Evolutionary conservation across 2,797 vertebrate genomes (phyloP).

Genomic region (Hippocampus kuda): DNA sequence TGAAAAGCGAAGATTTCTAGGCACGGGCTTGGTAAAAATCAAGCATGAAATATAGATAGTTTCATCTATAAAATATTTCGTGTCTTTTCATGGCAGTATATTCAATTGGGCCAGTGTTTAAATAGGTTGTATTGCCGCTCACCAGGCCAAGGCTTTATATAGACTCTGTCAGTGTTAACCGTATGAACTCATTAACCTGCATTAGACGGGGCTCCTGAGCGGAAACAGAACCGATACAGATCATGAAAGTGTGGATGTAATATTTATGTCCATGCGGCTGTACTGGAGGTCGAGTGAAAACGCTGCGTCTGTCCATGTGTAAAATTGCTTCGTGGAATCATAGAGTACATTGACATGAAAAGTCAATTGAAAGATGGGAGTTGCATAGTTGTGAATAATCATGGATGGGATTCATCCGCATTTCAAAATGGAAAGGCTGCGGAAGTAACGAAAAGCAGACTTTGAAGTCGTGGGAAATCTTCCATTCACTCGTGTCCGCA

Average conservation of each 20-base stretch:
- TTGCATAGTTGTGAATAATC: too few relatives aligned
- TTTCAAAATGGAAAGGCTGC: not conserved
- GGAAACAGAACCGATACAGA: slow-evolving; percentile 14
- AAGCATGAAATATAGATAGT: not conserved
- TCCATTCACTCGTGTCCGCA: not conserved
- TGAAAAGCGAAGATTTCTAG: not conserved
- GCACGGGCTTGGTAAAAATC: not conserved
- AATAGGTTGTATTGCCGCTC: slow-evolving; percentile 34
- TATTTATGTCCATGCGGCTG: not conserved
- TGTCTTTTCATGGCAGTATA: not conserved
- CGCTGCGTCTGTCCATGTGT: not conserved
- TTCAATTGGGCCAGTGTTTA: slow-evolving; percentile 26
- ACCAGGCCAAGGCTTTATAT: slow-evolving; percentile 39
- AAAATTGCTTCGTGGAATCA: not conserved
- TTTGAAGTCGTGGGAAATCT: not conserved
- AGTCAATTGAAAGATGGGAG: not conserved
- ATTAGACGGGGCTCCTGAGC: slow-evolving; percentile 31
- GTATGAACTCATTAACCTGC: slow-evolving; percentile 51
- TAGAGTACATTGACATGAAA: not conserved
- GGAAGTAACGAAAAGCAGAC: not conserved
- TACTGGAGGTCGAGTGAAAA: not conserved
- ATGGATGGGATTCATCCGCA: not conserved
- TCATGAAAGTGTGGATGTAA: not conserved
- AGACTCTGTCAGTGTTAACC: slow-evolving; percentile 49
- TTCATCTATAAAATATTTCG: not conserved